Evolutionary conservation across 2,888 invertebrate species (phyloP), one percentile per base, ranked within the genome.

Genomic region (Nymphalis urticae): DNA sequence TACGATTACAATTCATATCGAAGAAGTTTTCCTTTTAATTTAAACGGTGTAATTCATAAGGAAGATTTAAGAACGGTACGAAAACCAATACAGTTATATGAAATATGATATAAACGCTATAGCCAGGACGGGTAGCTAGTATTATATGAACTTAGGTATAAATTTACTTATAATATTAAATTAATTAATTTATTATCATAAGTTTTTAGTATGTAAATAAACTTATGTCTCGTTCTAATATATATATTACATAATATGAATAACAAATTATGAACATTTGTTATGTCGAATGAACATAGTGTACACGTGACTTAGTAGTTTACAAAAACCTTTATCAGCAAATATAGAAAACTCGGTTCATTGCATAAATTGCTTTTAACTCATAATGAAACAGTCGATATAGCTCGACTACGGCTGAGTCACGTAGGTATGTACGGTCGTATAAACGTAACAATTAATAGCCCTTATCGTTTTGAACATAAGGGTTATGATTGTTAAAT

Each of bases 341-440:
- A 71, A 72, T 62, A 72, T 69, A 64, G 69, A 61, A 72, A 72
- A 71, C 68, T 69, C 65, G 47, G 68, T 71, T 69, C 64, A 71
- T 72, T 71, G 71, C 72, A 69, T 64, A 71, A 71, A 72, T 71
- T 68, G 65, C 68, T 68, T n/a, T 66, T 62, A 64, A 68, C 50
- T 63, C 51, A 71, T 71, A 72, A 73, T 70, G 68, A 70, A 70
- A 72, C 66, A 65, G 64, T 63, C 62, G 56, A 66, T 68, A 63
- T 63, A 62, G 61, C 68, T 47, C 21, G 5, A 42, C 48, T 63
- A 66, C 60, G 64, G 67, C 68, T 71, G 71, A 74, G 66, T 74
- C 73, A 74, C 72, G 71, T 67, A 70, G 63, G 6, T 42, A 13
- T 13, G 54, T 71, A 69, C 58, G 64, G 48, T 48, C 66, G 51